Percentiles rank a stretch among this genome's conserved stretches.
Conservation (phyloP, 2,113 vertebrate species). For the Solea solea region DNA sequence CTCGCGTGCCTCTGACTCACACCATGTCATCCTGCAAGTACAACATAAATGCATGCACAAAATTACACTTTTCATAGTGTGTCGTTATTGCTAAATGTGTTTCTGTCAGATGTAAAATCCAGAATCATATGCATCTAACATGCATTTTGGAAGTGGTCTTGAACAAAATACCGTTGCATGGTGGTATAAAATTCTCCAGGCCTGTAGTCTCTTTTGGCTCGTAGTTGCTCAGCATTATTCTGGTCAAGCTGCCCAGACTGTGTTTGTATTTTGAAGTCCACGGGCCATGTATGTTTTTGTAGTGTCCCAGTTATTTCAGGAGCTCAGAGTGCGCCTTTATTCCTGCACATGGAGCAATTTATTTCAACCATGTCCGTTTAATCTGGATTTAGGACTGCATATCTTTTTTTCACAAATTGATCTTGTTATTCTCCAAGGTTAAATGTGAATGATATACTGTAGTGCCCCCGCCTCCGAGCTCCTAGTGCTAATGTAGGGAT, state of each 20-base stretch:
- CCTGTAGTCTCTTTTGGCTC: no score
- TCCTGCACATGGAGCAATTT: neutral
- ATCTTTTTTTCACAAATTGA: neutral
- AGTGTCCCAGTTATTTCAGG: constrained; percentile 54
- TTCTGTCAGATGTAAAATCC: neutral
- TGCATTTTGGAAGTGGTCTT: no score
- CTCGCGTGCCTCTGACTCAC: neutral
- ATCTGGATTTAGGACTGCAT: constrained; percentile 17
- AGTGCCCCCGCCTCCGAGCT: no score
- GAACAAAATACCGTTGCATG: no score
- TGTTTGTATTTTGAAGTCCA: constrained; percentile 38
- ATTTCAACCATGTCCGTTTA: neutral
- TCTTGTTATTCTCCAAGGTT: neutral
- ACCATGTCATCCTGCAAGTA: neutral
- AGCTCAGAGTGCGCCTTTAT: constrained; percentile 45
- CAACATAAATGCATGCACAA: neutral
- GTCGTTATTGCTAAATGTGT: constrained; percentile 2
- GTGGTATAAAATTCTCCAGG: no score
- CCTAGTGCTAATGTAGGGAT: no score
- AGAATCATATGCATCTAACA: neutral
- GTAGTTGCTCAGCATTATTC: no score
- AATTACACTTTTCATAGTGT: neutral
- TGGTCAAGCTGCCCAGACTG: constrained; percentile 7
- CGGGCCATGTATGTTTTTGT: constrained; percentile 36
- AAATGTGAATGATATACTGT: neutral